A percentile compares a stretch with the other conserved stretches of the same genome.
phyloP scores from a whole-genome alignment of 2,113 vertebrate species.

The Hymenochirus boettgeri region DNA sequence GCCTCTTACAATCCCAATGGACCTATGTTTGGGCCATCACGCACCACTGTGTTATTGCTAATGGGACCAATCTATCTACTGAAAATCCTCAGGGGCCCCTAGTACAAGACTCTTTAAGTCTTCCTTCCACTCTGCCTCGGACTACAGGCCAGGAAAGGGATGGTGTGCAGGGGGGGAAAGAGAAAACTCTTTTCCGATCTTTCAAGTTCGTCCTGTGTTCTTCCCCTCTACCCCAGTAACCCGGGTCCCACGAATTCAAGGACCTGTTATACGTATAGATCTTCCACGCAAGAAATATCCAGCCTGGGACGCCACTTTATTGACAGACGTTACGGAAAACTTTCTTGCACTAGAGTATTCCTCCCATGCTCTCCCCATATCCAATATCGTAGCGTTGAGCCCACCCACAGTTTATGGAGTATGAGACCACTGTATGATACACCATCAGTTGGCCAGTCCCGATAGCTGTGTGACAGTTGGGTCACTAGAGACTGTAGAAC shows the following conservation, averaged over 20 bases:
- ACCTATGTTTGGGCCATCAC: conserved; percentile 77
- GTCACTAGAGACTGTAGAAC: too few relatives aligned
- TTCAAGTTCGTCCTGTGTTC: conserved; percentile 81
- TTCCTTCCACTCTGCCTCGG: conserved; percentile 88
- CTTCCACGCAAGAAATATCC: conserved; percentile 93
- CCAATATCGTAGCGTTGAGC: conserved; percentile 84
- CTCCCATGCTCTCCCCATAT: conserved; percentile 79
- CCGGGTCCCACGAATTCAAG: conserved; percentile 76
- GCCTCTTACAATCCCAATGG: conserved; percentile 92
- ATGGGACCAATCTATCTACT: conserved; percentile 36
- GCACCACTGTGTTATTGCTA: conserved; percentile 77
- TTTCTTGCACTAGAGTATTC: conserved; percentile 87
- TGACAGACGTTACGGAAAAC: conserved; percentile 90
- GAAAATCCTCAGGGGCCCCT: conserved; percentile 58
- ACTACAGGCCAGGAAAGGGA: conserved; percentile 85
- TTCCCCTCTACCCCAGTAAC: conserved; percentile 69
- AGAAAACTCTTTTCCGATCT: conserved; percentile 87
- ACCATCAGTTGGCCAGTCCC: background rate
- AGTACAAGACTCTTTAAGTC: conserved; percentile 78
- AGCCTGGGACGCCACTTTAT: conserved; percentile 97
- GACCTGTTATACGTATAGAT: conserved; percentile 95
- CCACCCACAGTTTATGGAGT: conserved; percentile 85
- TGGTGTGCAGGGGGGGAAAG: conserved; percentile 66
- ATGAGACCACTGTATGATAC: conserved; percentile 86
- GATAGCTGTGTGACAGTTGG: background rate